These are phyloP conservation scores for Hypomecis punctinalis DNA, from an alignment of 2,888 invertebrate genomes.

Conservation along the genomic window DNA sequence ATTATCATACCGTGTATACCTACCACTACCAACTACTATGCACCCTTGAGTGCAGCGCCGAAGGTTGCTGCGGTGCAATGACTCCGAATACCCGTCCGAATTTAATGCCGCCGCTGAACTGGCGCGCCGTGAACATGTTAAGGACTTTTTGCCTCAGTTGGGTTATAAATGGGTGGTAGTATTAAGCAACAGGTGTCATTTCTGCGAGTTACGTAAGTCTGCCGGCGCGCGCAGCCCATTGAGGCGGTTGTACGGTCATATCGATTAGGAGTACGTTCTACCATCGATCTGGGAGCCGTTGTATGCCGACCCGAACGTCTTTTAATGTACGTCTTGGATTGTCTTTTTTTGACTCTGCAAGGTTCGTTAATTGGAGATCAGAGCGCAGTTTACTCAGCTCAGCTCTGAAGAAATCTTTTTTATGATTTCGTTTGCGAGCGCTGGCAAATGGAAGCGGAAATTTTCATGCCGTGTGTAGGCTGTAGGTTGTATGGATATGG, in stretches of 20 bases:
- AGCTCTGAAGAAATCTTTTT: constrained; percentile 32
- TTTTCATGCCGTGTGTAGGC: constrained; percentile 20
- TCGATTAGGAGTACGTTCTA: constrained; percentile 75
- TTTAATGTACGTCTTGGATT: constrained; percentile 65
- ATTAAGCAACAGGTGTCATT: constrained; percentile 78
- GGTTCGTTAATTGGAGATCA: constrained; percentile 49
- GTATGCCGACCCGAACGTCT: constrained; percentile 66
- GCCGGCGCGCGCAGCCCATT: constrained; percentile 81
- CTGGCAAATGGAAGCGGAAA: constrained; percentile 29
- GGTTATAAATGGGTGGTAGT: constrained; percentile 77
- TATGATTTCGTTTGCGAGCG: constrained; percentile 30
- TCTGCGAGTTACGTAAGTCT: constrained; percentile 79
- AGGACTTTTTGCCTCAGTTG: constrained; percentile 56
- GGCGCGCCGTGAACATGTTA: constrained; percentile 44
- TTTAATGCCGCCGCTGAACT: constrained; percentile 46
- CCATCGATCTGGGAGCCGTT: constrained; percentile 70
- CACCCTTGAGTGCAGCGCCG: constrained; percentile 82
- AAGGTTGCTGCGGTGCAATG: constrained; percentile 82
- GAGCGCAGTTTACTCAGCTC: constrained; percentile 33
- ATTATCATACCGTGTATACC: constrained; percentile 70
- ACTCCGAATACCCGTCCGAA: constrained; percentile 69
- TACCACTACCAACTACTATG: constrained; percentile 70
- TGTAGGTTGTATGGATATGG: constrained; percentile 27
- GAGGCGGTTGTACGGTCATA: constrained; percentile 75
- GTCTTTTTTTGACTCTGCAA: constrained; percentile 50